phyloP scores from a whole-genome alignment of 1,140 invertebrate species.

The Ceratina calcarata region DNA sequence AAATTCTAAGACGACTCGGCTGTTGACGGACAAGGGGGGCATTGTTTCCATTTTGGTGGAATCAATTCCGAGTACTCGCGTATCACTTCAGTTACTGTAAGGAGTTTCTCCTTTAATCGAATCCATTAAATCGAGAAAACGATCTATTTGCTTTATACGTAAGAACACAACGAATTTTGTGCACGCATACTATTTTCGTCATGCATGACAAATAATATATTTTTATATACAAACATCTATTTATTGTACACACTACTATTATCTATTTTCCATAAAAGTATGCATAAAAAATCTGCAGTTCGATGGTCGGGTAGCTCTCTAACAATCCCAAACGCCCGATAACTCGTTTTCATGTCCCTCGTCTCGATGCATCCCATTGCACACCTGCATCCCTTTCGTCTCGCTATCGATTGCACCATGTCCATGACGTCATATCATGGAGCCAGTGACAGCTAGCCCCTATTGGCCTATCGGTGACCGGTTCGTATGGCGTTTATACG shows the following conservation, averaged over 20 bases:
- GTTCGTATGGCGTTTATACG: slow-evolving; percentile 38
- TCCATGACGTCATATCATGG: slow-evolving; percentile 28
- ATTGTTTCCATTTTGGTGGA: slow-evolving; percentile 16
- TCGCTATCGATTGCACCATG: slow-evolving; percentile 11
- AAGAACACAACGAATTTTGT: no score
- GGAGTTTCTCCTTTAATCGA: neutral
- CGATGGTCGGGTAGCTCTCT: no score
- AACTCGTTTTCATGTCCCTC: neutral
- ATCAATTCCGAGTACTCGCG: slow-evolving; percentile 18
- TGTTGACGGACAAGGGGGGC: slow-evolving; percentile 4
- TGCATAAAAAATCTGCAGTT: no score
- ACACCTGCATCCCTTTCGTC: slow-evolving; percentile 37
- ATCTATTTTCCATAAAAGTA: no score
- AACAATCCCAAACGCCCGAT: neutral
- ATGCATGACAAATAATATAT: no score
- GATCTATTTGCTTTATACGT: no score
- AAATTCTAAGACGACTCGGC: slow-evolving; percentile 12
- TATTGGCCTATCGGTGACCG: slow-evolving; percentile 28
- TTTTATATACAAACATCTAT: neutral
- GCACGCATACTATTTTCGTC: no score
- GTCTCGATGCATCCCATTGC: neutral
- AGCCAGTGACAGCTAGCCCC: neutral
- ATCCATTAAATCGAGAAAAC: neutral
- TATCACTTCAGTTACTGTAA: slow-evolving; percentile 16
- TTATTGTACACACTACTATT: neutral